These are phyloP conservation scores for Sebastes jordani DNA, from an alignment of 2,797 vertebrate genomes.

Conservation along the genomic window DNA sequence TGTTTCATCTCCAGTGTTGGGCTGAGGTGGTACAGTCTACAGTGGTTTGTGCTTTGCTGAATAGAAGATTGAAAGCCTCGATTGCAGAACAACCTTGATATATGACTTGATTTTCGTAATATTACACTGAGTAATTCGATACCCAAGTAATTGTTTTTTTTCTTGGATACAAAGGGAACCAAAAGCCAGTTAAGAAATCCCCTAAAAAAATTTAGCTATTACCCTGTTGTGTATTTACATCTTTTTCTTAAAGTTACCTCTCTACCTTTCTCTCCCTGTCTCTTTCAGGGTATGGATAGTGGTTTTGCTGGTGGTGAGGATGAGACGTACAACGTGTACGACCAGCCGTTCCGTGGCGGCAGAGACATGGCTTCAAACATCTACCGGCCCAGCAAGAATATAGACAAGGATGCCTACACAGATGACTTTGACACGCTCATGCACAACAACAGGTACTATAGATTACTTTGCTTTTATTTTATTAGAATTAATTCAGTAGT, in stretches of 20 bases:
- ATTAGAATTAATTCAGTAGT: no score
- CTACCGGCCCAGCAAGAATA: constrained; percentile 94
- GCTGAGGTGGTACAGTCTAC: neutral
- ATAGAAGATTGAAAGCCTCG: neutral
- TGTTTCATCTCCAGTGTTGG: neutral
- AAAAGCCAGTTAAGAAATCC: neutral
- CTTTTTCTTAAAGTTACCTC: neutral
- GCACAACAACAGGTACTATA: constrained; percentile 86
- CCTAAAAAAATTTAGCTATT: neutral
- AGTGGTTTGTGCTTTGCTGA: neutral
- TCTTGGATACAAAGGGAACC: neutral
- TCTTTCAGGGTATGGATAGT: constrained; percentile 92
- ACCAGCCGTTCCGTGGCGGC: constrained; percentile 91
- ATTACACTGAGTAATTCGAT: neutral
- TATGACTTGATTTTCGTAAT: neutral
- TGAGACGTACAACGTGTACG: constrained; percentile 94
- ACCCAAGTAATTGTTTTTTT: neutral
- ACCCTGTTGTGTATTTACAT: neutral
- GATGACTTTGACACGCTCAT: constrained; percentile 93
- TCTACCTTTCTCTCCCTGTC: neutral
- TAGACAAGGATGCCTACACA: constrained; percentile 91
- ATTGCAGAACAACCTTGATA: neutral
- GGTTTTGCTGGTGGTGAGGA: constrained; percentile 96
- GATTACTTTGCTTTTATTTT: no score
- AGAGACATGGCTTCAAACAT: constrained; percentile 96